A percentile compares a stretch with the other conserved stretches of the same genome.
phyloP scores from a whole-genome alignment of 2,888 invertebrate species.

The Acronicta leporina region DNA sequence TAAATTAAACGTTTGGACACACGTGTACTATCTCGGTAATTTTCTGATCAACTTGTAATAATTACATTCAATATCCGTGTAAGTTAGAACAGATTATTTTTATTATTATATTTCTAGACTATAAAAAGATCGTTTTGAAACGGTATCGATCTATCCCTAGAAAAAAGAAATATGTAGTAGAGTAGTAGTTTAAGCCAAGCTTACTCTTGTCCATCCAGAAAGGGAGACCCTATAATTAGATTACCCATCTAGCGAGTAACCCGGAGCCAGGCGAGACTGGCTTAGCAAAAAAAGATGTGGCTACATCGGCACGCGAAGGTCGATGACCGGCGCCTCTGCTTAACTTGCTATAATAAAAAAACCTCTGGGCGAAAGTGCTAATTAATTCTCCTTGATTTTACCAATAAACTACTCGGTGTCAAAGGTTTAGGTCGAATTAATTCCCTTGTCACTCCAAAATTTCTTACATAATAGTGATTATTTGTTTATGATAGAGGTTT shows the following conservation, averaged over 20 bases:
- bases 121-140: constrained; percentile 53
- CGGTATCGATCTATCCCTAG: constrained; percentile 56
- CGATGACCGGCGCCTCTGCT: constrained; percentile 76
- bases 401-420: constrained; percentile 43
- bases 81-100: neutral
- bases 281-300: constrained; percentile 82
- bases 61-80: constrained; percentile 12
- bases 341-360: constrained; percentile 73
- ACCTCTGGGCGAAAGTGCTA: constrained; percentile 74
- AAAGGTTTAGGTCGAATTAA: constrained; percentile 45
- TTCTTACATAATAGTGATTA: constrained; percentile 13
- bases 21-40: constrained; percentile 51
- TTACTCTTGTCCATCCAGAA: constrained; percentile 68
- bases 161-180: constrained; percentile 68
- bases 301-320: constrained; percentile 75
- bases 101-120: constrained; percentile 10
- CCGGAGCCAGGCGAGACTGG: constrained; percentile 73
- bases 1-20: constrained; percentile 55
- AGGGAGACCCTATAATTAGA: constrained; percentile 82
- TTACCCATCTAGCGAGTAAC: constrained; percentile 77
- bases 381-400: constrained; percentile 59
- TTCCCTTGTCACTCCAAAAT: constrained; percentile 10
- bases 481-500: constrained; percentile 2
- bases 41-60: constrained; percentile 45
- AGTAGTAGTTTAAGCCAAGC: constrained; percentile 67